Percentiles rank a stretch among this genome's conserved stretches.
Evolutionary conservation across 1,140 invertebrate species (phyloP).

Genomic region (Microplitis mediator): DNA sequence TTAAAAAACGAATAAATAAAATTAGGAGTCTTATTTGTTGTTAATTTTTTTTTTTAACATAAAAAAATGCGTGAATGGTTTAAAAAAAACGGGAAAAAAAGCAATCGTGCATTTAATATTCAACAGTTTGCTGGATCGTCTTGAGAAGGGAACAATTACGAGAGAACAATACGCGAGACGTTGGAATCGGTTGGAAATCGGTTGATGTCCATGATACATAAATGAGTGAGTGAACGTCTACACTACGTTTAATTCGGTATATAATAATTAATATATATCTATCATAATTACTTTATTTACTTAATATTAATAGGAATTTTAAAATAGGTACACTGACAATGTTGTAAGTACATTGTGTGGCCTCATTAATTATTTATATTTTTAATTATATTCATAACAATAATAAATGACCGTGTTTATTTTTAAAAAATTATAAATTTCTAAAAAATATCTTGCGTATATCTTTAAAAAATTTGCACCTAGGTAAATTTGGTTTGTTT

Average conservation of each 20-base stretch:
- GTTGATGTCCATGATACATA: constrained; percentile 39
- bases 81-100: constrained; percentile 36
- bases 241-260: constrained; percentile 52
- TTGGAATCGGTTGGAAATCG: constrained; percentile 36
- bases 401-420: neutral
- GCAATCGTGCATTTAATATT: constrained; percentile 59
- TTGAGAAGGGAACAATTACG: constrained; percentile 41
- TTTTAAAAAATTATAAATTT: constrained; percentile 23
- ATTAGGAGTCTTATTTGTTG: neutral
- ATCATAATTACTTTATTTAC: neutral
- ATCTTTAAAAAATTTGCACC: constrained; percentile 41
- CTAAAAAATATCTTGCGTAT: constrained; percentile 46
- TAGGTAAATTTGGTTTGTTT: constrained; percentile 55
- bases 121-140: constrained; percentile 58
- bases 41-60: neutral
- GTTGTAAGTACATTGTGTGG: constrained; percentile 60
- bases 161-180: constrained; percentile 44
- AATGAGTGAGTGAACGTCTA: constrained; percentile 48
- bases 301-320: constrained; percentile 30
- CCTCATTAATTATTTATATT: constrained; percentile 36
- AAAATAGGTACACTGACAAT: constrained; percentile 54
- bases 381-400: constrained; percentile 6
- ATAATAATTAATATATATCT: constrained; percentile 28
- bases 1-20: neutral
- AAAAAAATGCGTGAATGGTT: neutral